Conservation (phyloP, 1,140 invertebrate species). For the Drosophila orena region DNA sequence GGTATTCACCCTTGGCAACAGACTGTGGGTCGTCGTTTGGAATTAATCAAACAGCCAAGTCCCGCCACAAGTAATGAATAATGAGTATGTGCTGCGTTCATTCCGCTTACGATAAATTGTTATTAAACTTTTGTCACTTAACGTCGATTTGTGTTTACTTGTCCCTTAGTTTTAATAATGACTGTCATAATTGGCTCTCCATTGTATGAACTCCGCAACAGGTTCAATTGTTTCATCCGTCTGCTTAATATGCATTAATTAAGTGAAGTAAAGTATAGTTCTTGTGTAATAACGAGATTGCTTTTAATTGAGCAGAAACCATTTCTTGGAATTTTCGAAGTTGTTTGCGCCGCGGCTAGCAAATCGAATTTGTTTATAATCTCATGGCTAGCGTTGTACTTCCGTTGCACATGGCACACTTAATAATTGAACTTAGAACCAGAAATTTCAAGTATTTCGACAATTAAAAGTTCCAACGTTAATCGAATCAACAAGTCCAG, state of each 20-base stretch:
- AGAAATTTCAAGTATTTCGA: conserved; percentile 25
- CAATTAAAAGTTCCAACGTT: conserved; percentile 23
- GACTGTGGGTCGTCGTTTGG: conserved; percentile 17
- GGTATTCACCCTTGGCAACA: conserved; percentile 46
- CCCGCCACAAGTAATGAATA: conserved; percentile 39
- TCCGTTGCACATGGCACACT: conserved; percentile 67
- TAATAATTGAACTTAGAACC: conserved; percentile 4
- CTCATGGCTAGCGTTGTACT: conserved; percentile 29
- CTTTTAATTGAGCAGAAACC: conserved; percentile 62
- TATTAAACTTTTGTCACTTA: conserved; percentile 35
- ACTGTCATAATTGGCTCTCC: conserved; percentile 24
- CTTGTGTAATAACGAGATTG: conserved; percentile 24
- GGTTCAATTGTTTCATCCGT: conserved; percentile 26
- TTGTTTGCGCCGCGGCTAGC: conserved; percentile 51
- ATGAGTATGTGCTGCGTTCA: conserved; percentile 29
- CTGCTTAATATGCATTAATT: conserved; percentile 62
- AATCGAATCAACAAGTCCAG: conserved; percentile 22
- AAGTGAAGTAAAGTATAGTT: conserved; percentile 27
- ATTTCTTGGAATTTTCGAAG: conserved; percentile 64
- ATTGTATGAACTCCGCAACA: conserved; percentile 23
- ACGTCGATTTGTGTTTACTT: conserved; percentile 17
- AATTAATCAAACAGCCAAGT: conserved; percentile 45
- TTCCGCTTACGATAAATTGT: conserved; percentile 39
- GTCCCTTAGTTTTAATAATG: conserved; percentile 17
- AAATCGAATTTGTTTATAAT: conserved; percentile 45